Base-by-base conservation (phyloP, 2,113 vertebrate species). In the Cisticola juncidis region DNA sequence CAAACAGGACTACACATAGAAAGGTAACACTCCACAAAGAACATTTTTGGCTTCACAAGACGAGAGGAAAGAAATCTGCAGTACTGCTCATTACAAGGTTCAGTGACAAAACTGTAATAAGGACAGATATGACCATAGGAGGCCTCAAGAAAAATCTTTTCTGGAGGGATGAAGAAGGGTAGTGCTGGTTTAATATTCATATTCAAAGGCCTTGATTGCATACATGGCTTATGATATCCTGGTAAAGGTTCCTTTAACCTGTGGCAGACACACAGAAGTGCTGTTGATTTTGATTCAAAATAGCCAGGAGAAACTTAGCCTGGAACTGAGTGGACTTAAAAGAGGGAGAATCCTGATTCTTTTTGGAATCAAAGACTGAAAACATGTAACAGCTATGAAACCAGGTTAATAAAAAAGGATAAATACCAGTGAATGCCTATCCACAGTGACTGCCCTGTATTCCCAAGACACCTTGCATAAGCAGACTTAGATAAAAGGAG, bases 81-180 rank as follows among this genome's bases (percentile, higher is more conserved):
- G 22, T 36, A 56, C 44, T 56, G 20, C 44, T 61, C 60, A 65
- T 47, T 11, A 31, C 21, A 60, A 19, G 6, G 17, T n/a, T 73
- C 1, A 1, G 9, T 51, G 54, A 40, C 2, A 9, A 31, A 92
- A 15, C 9, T 0, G 0, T 36, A 60, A 16, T 14, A 29, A 12
- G 81, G 35, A 40, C 21, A 81, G 25, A 13, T 56, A 28, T 0
- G 4, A 26, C 16, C 1, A 1, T 7, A 56, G 19, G 29, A 88
- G 33, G 17, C 15, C 56, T 45, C 31, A 85, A 44, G 23, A 61
- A 82, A 61, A 31, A 38, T 29, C 8, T 70, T 54, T 53, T 62
- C 48, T 65, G 22, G 28, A 45, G 29, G 18, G 14, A 20, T 17
- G 12, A 50, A 45, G 15, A 70, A 71, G 9, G 2, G 1, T 38